These are phyloP conservation scores for Megalopta genalis DNA, from an alignment of 1,140 invertebrate species.

Conservation along the genomic window DNA sequence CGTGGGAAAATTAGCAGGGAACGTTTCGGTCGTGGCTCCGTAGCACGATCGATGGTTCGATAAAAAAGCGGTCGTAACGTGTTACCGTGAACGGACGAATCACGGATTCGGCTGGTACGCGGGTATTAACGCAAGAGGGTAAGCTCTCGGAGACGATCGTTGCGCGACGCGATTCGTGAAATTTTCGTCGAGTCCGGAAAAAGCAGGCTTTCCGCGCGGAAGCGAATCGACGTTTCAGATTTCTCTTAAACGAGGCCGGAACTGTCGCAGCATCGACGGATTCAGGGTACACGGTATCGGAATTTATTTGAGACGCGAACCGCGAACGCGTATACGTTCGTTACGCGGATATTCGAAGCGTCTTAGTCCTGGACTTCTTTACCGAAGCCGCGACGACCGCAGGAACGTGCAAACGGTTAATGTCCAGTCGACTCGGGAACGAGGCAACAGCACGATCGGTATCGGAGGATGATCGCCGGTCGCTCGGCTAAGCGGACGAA, in stretches of 20 bases:
- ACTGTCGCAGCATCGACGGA: neutral
- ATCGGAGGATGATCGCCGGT: neutral
- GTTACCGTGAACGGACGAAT: conserved; percentile 12
- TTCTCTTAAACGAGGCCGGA: neutral
- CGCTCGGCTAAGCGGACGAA: neutral
- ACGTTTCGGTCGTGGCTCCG: neutral
- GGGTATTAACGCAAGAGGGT: neutral
- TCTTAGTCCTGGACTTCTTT: neutral
- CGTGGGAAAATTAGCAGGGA: neutral
- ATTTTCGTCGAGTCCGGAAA: neutral
- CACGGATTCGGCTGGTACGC: neutral
- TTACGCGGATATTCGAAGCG: neutral
- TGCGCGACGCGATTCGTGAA: conserved; percentile 24
- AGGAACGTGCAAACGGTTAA: neutral
- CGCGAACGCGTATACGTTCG: neutral
- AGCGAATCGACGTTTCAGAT: neutral
- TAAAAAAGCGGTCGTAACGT: conserved; percentile 23
- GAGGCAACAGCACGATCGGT: neutral
- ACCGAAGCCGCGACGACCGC: neutral
- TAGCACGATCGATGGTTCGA: conserved; percentile 30
- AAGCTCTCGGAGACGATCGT: neutral
- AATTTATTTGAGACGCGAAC: neutral
- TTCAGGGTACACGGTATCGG: neutral
- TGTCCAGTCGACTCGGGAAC: neutral
- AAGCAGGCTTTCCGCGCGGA: neutral